Evolutionary conservation across 2,113 vertebrate genomes (phyloP).

Genomic region (Lipophrys pholis): DNA sequence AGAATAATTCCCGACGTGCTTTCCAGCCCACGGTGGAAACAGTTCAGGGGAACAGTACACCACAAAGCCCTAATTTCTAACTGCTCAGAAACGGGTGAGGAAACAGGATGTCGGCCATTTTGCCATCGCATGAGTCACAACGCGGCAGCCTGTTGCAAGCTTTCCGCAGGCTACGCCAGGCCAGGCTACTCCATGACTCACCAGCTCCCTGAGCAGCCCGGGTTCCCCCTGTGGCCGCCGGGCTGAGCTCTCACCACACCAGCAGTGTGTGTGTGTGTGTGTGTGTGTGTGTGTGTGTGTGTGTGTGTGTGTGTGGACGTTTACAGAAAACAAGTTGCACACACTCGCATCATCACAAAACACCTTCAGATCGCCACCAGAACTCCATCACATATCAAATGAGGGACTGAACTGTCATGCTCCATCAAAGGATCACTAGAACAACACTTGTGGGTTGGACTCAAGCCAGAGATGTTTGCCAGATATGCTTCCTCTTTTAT

Average conservation of each 20-base stretch:
- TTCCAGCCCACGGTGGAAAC: slow-evolving; percentile 37
- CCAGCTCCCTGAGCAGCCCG: slow-evolving; percentile 21
- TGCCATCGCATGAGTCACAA: slow-evolving; percentile 67
- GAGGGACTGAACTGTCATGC: slow-evolving; percentile 5
- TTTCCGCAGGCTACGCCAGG: slow-evolving; percentile 42
- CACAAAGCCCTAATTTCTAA: slow-evolving; percentile 33
- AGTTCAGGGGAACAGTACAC: slow-evolving; percentile 18
- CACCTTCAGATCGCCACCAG: slow-evolving; percentile 19
- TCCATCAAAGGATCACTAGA: slow-evolving; percentile 10
- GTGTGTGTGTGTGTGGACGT: slow-evolving; percentile 35
- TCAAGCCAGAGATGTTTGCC: not conserved
- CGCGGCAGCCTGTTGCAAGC: slow-evolving; percentile 42
- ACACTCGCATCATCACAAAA: not conserved
- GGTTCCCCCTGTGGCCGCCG: slow-evolving; percentile 36
- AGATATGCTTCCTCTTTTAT: not conserved
- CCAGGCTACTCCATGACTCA: slow-evolving; percentile 67
- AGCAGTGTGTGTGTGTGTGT: too few relatives aligned
- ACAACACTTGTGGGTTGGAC: slow-evolving; percentile 1
- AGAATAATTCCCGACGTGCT: slow-evolving; percentile 19
- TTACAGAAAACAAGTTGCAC: slow-evolving; percentile 29
- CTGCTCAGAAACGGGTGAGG: slow-evolving; percentile 34
- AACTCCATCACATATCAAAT: slow-evolving; percentile 30
- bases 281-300: too few relatives aligned
- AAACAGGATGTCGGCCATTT: slow-evolving; percentile 77
- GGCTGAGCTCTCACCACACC: not conserved